Base-by-base conservation (phyloP, 2,797 vertebrate genomes). In the Rhinoraja longicauda region DNA sequence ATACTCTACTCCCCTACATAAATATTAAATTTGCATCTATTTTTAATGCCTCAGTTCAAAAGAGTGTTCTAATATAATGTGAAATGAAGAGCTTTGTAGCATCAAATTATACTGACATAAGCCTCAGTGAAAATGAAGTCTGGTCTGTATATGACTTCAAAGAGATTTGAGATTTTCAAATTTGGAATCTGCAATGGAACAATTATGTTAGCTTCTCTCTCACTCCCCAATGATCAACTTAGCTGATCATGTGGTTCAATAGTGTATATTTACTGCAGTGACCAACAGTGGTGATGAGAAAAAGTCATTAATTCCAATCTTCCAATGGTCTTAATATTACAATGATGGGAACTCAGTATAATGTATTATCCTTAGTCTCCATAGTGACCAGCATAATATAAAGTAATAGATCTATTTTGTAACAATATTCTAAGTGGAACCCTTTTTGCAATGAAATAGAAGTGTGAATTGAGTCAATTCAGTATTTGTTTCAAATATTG, bases 21-120 rank as follows among this genome's bases (percentile, higher is more conserved):
- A 64, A 88, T 88, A 17, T 64, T 88, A 62, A 88, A 88, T 64
- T 32, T 88, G 29, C 84, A 88, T 64, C 84, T 32, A 88, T 64
- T 88, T 88, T 88, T 64, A 88, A 88, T 88, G 39, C 13, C 57
- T 62, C 59, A 32, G 59, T 32, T 88, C 59, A 64, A n/a, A 88
- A 64, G 62, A 64, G 32, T 64, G 59, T 32, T 88, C n/a, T 64
- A 88, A 88, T 88, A 36, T 88, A 88, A 88, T 64, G 15, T 64
- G 84, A 88, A 64, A 62, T 32, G 84, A 88, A 64, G 57, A 64
- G 84, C 15, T 64, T 19, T 88, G 84, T 32, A 64, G 59, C 6
- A 21, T n/a, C 15, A 17, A 88, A 88, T 88, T 32, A 88, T 62
- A 88, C n/a, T 88, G 59, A 88, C 84, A 62, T 62, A 64, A 64